Evolutionary conservation across 2,113 vertebrate species (phyloP), one percentile per base, ranked within the genome.

Genomic region (Psittacula cyanocephala): DNA sequence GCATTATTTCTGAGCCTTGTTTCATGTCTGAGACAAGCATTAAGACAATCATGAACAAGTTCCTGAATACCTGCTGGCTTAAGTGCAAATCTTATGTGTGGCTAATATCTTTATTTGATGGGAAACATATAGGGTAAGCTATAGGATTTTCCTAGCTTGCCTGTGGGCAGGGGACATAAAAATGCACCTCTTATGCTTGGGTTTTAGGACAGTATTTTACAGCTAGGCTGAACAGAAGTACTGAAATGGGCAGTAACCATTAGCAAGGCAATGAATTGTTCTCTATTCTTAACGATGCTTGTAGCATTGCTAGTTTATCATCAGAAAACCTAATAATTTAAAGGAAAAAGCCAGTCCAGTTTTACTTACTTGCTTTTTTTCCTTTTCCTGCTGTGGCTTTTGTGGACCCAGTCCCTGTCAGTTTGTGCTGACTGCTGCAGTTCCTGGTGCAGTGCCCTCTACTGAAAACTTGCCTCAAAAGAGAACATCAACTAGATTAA

Each of bases 301-400:
- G 11, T 62, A 72, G 11, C 13, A n/a, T 27, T 81, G 11, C 24
- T 88, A 13, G 16, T 39, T 69, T 76, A 41, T 83, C 12, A 37
- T 59, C 22, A 67, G 49, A 67, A 19, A 4, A 77, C 22, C 6
- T 63, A 47, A 41, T 39, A 31, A 68, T 46, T 78, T 35, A 29
- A 46, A 2, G 3, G 3, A 50, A 33, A 2, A 4, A 59, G 24
- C 0, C 33, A 59, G 35, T 35, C 22, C 14, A 24, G 57, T 14
- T 62, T 83, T 60, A 10, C 9, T 62, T 65, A 1, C 29, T 72
- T 65, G 5, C 11, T 47, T 62, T 65, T 65, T 50, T 65, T 33
- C 17, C 2, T 71, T 82, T 52, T 60, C 5, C 33, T 86, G 33
- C 11, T 86, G 23, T 23, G 64, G 19, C 15, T 69, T 76, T 79